Evolutionary conservation across 2,113 vertebrate genomes (phyloP), one percentile per base, ranked within the genome.

Genomic region (Leptobrachium ailaonicum): DNA sequence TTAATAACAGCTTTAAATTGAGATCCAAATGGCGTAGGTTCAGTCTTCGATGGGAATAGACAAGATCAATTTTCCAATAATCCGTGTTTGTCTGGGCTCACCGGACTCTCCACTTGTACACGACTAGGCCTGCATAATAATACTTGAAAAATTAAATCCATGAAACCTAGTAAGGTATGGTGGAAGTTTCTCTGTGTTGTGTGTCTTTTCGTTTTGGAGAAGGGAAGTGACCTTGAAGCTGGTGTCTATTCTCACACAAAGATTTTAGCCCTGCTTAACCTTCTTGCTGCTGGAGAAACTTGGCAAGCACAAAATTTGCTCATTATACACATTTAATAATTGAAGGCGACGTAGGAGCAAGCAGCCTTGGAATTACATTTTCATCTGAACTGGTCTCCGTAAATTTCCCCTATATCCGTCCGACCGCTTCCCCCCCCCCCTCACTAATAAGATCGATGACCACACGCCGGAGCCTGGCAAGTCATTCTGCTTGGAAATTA

Each of bases 401-500:
- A 86, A 86, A 88, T 87, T 87, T 86, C 81, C 67, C 72, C 78
- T 72, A 80, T 85, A 84, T 66, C 4, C 85, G 85, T 77, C 13
- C 84, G 84, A 86, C 79, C 73, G 85, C 83, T 84, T 75, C 63
- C 68, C 85, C 71, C 85, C 85, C 88, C 87, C 83, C 71, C 82
- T 83, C 71, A 76, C 83, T 84, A 90, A 87, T 87, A 87, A 90
- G 87, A 91, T 85, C 77, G 86, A 90, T 90, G 85, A 85, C 71
- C 71, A 77, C 66, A 82, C 86, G 87, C 87, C 87, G 76, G 76
- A 85, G 84, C 85, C 73, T 86, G 75, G 71, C 66, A 80, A 85
- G 85, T 89, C 84, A 85, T 89, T 88, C 87, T 86, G 89, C 88
- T 88, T 88, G 83, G 83, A 88, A 85, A 84, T 89, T 89, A 86